Conservation (phyloP, 1,140 invertebrate genomes). For the Saccostrea glomerata region DNA sequence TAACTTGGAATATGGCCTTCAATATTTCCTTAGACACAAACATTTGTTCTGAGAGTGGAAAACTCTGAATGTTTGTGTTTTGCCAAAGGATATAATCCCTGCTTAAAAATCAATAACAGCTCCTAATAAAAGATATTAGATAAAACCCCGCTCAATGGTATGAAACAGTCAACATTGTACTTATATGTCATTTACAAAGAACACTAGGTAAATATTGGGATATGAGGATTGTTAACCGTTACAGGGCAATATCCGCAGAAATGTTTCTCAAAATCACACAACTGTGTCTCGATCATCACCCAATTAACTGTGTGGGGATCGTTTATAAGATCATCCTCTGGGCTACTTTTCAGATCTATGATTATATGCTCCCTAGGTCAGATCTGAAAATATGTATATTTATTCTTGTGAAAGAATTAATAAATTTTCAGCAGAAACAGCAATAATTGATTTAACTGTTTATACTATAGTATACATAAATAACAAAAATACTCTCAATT, state of each 20-base stretch:
- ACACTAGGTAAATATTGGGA: constrained; percentile 4
- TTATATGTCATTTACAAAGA: constrained; percentile 32
- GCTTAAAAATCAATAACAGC: constrained; percentile 26
- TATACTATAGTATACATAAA: too few relatives aligned
- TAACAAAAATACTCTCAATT: too few relatives aligned
- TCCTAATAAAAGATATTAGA: constrained; percentile 7
- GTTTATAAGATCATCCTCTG: too few relatives aligned
- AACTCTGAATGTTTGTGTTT: constrained; percentile 33
- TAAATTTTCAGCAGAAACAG: too few relatives aligned
- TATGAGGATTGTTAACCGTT: neutral
- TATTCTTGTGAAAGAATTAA: too few relatives aligned
- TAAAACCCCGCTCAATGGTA: neutral
- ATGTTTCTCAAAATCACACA: too few relatives aligned
- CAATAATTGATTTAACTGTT: too few relatives aligned
- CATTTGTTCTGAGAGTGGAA: neutral
- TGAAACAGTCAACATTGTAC: constrained; percentile 14
- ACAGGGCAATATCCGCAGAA: neutral
- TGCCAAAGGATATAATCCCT: constrained; percentile 6
- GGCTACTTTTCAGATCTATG: too few relatives aligned
- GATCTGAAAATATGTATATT: too few relatives aligned
- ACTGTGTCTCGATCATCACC: too few relatives aligned
- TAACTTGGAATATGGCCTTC: neutral
- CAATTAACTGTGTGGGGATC: too few relatives aligned
- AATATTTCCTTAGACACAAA: neutral
- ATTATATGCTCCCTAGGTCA: too few relatives aligned